Evolutionary conservation across 92 coral and sea anemone species (phyloP), one percentile per base, ranked within the genome.

Genomic region (Zoanthus gigantus): DNA sequence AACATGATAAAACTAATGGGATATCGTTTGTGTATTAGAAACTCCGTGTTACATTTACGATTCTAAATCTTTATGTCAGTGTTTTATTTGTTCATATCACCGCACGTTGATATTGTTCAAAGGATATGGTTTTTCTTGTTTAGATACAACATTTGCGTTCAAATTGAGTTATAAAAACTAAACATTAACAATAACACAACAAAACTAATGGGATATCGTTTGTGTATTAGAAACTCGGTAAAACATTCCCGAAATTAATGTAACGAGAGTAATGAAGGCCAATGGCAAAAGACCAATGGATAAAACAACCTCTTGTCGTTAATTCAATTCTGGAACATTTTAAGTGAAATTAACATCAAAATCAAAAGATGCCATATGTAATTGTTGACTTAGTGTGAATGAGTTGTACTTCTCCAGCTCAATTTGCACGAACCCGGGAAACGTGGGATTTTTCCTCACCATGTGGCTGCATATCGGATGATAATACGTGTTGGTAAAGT

Each of bases 381-480:
- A 29, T 9, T 69, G 74, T 69, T 69, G 74, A 69, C 44, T 69
- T 69, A 31, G 74, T 34, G 46, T 69, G 74, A 69, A 69, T 9
- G 74, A 69, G 74, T 69, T 69, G 73, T 68, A 28, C 73, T 68
- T 28, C 37, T 68, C 73, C 73, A 68, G 28, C 71, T 65, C 71
- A 65, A 65, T 17, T 65, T 65, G 30, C 71, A 86, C 90, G 47
- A 48, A 14, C 17, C 92, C 95, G 44, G 77, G 34, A 76, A 93
- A 93, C 47, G 88, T 44, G 2, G 95, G 95, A 73, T 93, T 93
- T 71, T 93, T 93, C 67, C 76, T 71, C 16, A 30, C 47, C 3
- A 91, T 91, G 82, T 91, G 94, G 42, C 79, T 23, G 63, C 68
- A 50, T 4, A 63, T 58, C 54, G 89, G 94, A 61, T 91, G 94